phyloP scores from a whole-genome alignment of 53 echinoderm and acorn worm species.

The Patiria pectinifera region DNA sequence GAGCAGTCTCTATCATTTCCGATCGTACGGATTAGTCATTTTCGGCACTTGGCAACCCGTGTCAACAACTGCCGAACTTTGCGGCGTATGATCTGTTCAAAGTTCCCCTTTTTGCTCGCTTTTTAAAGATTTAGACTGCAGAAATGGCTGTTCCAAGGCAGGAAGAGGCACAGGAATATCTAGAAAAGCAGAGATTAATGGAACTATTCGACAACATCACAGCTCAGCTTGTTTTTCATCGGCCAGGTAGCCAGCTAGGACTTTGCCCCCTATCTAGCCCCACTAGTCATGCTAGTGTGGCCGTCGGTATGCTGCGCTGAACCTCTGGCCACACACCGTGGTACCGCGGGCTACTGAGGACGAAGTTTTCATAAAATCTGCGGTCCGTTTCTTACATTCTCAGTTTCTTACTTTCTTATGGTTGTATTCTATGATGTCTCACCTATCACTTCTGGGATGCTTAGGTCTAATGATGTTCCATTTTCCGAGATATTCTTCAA shows the following conservation, averaged over 20 bases:
- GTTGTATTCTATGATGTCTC: too few relatives aligned
- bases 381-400: too few relatives aligned
- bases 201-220: constrained; percentile 95
- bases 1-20: neutral
- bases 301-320: too few relatives aligned
- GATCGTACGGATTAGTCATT: neutral
- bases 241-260: constrained; percentile 75
- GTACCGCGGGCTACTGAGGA: too few relatives aligned
- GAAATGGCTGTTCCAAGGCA: constrained; percentile 70
- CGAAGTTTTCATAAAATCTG: too few relatives aligned
- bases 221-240: constrained; percentile 89
- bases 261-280: too few relatives aligned
- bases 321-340: too few relatives aligned
- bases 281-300: too few relatives aligned
- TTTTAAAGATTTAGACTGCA: neutral
- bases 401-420: too few relatives aligned
- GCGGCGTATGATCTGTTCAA: neutral
- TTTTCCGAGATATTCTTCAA: too few relatives aligned
- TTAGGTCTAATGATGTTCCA: too few relatives aligned
- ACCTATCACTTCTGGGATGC: too few relatives aligned
- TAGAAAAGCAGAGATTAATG: constrained; percentile 81
- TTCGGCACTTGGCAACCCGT: constrained; percentile 23
- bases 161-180: constrained; percentile 81
- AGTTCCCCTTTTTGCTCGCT: neutral
- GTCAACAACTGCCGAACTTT: constrained; percentile 7